These are phyloP conservation scores for Eucriotettix oculatus DNA, from an alignment of 2,888 invertebrate species.

Conservation along the genomic window DNA sequence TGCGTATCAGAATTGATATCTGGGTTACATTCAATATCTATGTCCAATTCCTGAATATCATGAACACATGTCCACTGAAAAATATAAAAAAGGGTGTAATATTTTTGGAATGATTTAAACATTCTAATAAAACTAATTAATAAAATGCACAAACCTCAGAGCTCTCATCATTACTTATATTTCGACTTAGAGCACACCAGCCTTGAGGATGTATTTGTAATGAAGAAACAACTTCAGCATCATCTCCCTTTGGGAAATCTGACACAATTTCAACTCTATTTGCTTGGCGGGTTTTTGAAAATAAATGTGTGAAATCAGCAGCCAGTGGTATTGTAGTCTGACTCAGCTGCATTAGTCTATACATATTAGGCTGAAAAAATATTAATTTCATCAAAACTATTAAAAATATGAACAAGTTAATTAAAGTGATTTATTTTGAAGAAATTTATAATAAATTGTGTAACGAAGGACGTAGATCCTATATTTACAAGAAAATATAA, in stretches of 20 bases:
- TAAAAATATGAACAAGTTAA: too few species aligned
- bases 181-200: constrained; percentile 76
- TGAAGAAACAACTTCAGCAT: constrained; percentile 81
- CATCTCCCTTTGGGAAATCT: constrained; percentile 73
- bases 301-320: constrained; percentile 65
- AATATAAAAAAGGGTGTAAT: neutral
- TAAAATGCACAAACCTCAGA: constrained; percentile 48
- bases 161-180: constrained; percentile 68
- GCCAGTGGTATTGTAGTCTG: constrained; percentile 66
- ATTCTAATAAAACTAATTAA: neutral
- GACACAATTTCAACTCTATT: constrained; percentile 82
- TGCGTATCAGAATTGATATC: constrained; percentile 1
- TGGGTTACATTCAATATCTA: constrained; percentile 21
- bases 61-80: constrained; percentile 86
- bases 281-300: constrained; percentile 49
- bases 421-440: too few species aligned
- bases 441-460: too few species aligned
- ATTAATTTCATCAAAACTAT: too few species aligned
- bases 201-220: constrained; percentile 80
- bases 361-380: constrained; percentile 62
- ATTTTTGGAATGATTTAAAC: neutral
- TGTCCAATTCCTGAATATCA: constrained; percentile 58
- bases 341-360: constrained; percentile 75
- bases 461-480: too few species aligned
- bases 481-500: too few species aligned